Evolutionary conservation across 2,113 vertebrate genomes (phyloP).

Genomic region (Microtus ochrogaster): DNA sequence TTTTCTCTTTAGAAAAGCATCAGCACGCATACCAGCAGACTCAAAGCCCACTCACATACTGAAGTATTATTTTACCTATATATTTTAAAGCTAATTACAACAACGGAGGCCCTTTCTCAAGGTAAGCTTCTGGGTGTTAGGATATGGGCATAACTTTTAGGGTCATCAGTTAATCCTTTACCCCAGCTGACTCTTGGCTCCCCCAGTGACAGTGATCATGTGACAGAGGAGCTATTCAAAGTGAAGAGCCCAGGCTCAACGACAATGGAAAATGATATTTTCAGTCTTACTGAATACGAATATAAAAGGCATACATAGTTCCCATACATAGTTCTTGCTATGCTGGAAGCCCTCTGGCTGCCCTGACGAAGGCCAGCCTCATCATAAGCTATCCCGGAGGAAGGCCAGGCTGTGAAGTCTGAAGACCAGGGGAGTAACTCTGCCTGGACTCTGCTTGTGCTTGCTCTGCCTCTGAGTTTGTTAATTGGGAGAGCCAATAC

Average conservation of each 20-base stretch:
- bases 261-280: neutral
- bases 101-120: neutral
- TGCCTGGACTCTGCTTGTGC: neutral
- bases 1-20: neutral
- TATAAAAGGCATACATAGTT: neutral
- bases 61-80: neutral
- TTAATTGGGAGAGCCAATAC: constrained; percentile 18
- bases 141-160: neutral
- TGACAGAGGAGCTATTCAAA: neutral
- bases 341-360: neutral
- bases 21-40: neutral
- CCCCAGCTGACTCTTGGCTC: neutral
- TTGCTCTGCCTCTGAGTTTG: neutral
- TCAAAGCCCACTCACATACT: neutral
- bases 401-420: neutral
- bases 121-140: neutral
- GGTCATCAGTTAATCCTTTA: neutral
- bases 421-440: neutral
- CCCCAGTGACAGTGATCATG: neutral
- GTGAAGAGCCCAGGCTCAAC: neutral
- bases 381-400: neutral
- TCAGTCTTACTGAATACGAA: neutral
- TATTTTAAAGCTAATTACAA: neutral
- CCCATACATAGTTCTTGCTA: neutral
- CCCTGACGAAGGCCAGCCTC: neutral